Percentiles rank a stretch among this genome's conserved stretches.
Conservation (phyloP, 2,113 vertebrate genomes). For the Dasyurus viverrinus region DNA sequence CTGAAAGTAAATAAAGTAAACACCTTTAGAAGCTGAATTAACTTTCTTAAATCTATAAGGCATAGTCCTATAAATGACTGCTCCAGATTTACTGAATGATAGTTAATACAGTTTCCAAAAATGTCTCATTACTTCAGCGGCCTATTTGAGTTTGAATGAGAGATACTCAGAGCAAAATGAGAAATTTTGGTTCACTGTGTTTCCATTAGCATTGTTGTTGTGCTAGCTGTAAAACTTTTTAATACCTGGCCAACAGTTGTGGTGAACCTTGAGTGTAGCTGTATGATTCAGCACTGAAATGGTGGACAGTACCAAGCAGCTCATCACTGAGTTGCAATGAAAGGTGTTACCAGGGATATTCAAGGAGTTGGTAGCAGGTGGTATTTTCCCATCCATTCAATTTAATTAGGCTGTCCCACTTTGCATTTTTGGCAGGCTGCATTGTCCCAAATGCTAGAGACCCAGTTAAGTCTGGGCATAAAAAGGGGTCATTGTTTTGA, state of each 20-base stretch:
- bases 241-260: background rate
- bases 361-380: background rate
- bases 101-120: background rate
- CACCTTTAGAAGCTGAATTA: background rate
- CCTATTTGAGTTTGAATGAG: background rate
- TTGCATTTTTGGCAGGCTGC: background rate
- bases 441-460: background rate
- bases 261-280: background rate
- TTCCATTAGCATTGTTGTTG: background rate
- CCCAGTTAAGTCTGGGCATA: background rate
- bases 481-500: background rate
- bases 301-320: background rate
- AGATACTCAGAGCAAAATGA: background rate
- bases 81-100: slow-evolving; percentile 40
- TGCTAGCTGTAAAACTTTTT: background rate
- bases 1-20: background rate
- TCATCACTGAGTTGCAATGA: background rate
- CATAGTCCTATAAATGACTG: background rate
- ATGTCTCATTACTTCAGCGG: background rate
- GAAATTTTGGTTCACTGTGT: background rate
- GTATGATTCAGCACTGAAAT: background rate
- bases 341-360: background rate
- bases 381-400: background rate
- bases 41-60: background rate
- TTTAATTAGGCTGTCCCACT: background rate